These are phyloP conservation scores for Melieria picta DNA, from an alignment of 2,888 invertebrate genomes.

Conservation along the genomic window DNA sequence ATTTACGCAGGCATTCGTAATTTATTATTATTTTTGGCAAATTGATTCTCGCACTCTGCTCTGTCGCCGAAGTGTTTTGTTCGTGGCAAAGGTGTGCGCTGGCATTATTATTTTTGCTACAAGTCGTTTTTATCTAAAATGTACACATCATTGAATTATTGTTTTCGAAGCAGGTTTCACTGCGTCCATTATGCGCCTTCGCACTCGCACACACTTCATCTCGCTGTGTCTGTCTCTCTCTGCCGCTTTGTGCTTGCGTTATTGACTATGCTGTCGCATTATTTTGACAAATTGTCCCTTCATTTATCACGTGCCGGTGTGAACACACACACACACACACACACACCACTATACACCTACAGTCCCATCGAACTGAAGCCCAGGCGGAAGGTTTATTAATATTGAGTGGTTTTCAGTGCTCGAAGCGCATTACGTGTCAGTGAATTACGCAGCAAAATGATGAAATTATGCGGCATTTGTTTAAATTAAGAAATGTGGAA, in stretches of 20 bases:
- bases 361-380: neutral
- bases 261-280: conserved; percentile 33
- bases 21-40: conserved; percentile 48
- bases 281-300: conserved; percentile 33
- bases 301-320: conserved; percentile 20
- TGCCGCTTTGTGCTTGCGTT: conserved; percentile 19
- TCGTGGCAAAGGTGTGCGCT: neutral
- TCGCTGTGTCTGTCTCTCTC: neutral
- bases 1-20: conserved; percentile 56
- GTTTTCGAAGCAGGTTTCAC: neutral
- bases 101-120: neutral
- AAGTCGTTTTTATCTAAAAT: conserved; percentile 23
- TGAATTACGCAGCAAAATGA: neutral
- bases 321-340: conserved; percentile 2
- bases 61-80: neutral
- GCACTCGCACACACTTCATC: too few relatives aligned
- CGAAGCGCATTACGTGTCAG: neutral
- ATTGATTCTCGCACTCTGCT: conserved; percentile 18
- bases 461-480: neutral
- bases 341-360: neutral
- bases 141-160: conserved; percentile 28
- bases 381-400: too few relatives aligned
- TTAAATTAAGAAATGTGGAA: too few relatives aligned
- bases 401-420: neutral
- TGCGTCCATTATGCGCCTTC: too few relatives aligned